Percentiles rank a stretch among this genome's conserved stretches.
Evolutionary conservation across 2,797 vertebrate genomes (phyloP).

Genomic region (Craterocephalus amniculus): DNA sequence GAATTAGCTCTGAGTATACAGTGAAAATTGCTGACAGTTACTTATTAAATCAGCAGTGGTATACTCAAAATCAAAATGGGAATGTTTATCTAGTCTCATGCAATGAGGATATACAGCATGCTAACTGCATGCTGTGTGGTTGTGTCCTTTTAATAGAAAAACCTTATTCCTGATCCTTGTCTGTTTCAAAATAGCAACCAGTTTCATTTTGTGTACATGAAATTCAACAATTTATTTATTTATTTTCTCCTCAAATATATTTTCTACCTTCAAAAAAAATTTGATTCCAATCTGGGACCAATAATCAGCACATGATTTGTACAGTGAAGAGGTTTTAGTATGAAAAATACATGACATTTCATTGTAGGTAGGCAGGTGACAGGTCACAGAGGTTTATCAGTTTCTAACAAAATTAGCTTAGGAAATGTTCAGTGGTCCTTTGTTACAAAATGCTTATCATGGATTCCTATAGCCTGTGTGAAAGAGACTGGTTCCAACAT

Average conservation of each 20-base stretch:
- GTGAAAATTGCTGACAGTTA: neutral
- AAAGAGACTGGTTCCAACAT: slow-evolving; percentile 86
- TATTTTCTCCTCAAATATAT: neutral
- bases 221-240: neutral
- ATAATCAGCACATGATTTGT: neutral
- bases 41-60: neutral
- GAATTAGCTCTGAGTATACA: neutral
- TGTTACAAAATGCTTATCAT: neutral
- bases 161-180: too few relatives aligned
- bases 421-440: neutral
- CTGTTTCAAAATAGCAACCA: too few relatives aligned
- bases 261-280: neutral
- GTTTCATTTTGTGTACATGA: neutral
- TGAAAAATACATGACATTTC: neutral
- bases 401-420: neutral
- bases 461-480: slow-evolving; percentile 81
- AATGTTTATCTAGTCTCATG: too few relatives aligned
- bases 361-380: neutral
- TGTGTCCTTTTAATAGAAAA: neutral
- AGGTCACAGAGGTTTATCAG: neutral
- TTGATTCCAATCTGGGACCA: neutral
- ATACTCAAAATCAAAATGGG: too few relatives aligned
- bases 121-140: neutral
- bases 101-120: too few relatives aligned
- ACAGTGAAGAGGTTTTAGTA: neutral